Conservation (phyloP, 2,113 vertebrate genomes). For the Aptenodytes forsteri region DNA sequence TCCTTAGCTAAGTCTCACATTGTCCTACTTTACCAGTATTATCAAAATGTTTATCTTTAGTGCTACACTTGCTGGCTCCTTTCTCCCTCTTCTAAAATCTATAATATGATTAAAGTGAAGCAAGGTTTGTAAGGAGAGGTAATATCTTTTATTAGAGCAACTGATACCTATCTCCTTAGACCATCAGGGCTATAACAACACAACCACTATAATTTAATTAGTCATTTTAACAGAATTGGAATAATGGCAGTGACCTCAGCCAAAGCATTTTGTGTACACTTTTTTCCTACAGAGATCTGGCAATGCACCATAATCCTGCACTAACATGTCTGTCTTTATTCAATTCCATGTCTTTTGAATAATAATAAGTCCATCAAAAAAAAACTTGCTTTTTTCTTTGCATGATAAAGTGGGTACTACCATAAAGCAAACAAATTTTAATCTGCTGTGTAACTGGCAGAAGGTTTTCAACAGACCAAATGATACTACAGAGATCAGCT, state of each 20-base stretch:
- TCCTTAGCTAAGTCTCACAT: background rate
- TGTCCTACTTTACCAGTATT: background rate
- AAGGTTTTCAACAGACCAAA: background rate
- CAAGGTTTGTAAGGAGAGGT: background rate
- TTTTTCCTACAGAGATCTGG: background rate
- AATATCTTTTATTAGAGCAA: slow-evolving; percentile 14
- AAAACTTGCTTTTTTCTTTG: background rate
- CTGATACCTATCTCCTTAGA: background rate
- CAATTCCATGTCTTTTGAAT: background rate
- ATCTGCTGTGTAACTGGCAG: background rate
- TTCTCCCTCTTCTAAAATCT: background rate
- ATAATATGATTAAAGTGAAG: background rate
- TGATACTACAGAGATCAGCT: background rate
- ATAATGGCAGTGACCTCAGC: background rate
- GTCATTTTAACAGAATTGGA: slow-evolving; percentile 10
- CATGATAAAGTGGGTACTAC: background rate
- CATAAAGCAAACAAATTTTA: background rate
- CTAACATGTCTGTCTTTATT: background rate
- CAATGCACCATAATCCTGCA: background rate
- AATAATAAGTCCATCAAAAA: background rate
- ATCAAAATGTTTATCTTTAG: background rate
- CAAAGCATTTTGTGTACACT: background rate
- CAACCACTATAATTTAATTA: background rate
- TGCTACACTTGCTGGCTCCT: background rate
- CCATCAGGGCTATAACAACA: background rate